Base-by-base conservation (phyloP, 1,140 invertebrate genomes). In the Temnothorax longispinosus region DNA sequence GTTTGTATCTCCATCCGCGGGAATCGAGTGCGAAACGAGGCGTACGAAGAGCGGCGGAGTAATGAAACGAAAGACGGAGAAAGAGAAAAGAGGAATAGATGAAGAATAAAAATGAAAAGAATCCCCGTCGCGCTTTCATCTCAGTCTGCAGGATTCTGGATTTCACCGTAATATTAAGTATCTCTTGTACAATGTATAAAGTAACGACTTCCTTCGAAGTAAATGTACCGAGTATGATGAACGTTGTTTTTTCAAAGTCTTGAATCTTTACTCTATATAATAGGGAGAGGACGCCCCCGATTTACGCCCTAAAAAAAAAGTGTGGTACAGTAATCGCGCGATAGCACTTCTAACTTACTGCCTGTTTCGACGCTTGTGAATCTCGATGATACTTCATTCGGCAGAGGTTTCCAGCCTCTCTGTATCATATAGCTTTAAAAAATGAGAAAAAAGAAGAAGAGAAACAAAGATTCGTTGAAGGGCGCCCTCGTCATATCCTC, bases 291-390 rank as follows among this genome's bases (percentile, higher is more conserved):
- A 64, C 21, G 52, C 88, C 89, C 89, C 60, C 50, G 87, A 87
- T 50, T 47, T 77, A 76, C 15, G 71, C 88, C 50, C 91, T 91
- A 86, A 92, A 84, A 86, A 91, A 84, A 62, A 60, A 76, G 27
- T 89, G 88, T 92, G 90, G 91, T 92, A 92, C 67, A 89, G 62
- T 92, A 90, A 93, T 92, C 90, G 88, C 90, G 88, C 87, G 85
- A 92, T 91, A 92, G 85, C 50, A 81, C 88, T 92, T 92, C 89
- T 91, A 86, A 93, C 64, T 89, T 92, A 89, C 86, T 91, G 91
- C 90, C 90, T 90, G 88, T 93, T 91, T 87, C 88, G 90, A 90
- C 64, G 86, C 86, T 88, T 92, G 89, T 92, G 90, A 90, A 87
- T 86, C 74, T 92, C 86, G 89, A 90, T 92, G 86, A 38, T 90